Conservation (phyloP, 2,113 vertebrate genomes). For the Callionymus lyra region DNA sequence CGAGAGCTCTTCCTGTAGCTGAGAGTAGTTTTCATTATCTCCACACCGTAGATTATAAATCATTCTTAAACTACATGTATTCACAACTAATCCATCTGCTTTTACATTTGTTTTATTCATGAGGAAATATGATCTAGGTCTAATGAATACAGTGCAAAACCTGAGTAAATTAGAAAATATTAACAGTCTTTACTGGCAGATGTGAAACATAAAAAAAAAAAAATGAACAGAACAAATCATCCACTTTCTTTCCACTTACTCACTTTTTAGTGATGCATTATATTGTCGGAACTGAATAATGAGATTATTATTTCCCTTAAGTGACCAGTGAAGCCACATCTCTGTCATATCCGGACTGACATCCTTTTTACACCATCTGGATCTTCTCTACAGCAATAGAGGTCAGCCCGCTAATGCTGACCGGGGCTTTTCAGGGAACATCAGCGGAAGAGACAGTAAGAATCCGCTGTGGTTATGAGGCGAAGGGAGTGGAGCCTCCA, state of each 20-base stretch:
- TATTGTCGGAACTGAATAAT: constrained; percentile 40
- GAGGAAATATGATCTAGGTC: too few species aligned
- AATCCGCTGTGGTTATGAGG: neutral
- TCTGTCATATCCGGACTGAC: constrained; percentile 46
- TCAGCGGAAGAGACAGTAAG: constrained; percentile 19
- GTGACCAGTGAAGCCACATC: constrained; percentile 48
- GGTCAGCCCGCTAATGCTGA: constrained; percentile 53
- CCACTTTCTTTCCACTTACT: constrained; percentile 25
- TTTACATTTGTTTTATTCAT: neutral
- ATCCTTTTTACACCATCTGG: constrained; percentile 39
- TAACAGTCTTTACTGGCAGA: constrained; percentile 44
- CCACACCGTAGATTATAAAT: too few species aligned
- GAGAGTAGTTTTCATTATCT: too few species aligned
- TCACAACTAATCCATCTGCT: constrained; percentile 5
- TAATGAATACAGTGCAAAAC: neutral
- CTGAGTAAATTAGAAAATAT: constrained; percentile 39
- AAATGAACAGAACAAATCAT: constrained; percentile 37
- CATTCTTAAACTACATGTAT: too few species aligned
- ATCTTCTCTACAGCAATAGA: constrained; percentile 37
- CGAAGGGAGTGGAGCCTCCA: too few species aligned
- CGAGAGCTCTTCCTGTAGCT: too few species aligned
- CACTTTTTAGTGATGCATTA: constrained; percentile 35
- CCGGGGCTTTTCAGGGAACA: constrained; percentile 34
- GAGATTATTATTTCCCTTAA: constrained; percentile 49
- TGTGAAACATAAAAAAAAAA: constrained; percentile 27